A percentile compares a stretch with the other conserved stretches of the same genome.
phyloP scores from a whole-genome alignment of 2,797 vertebrate genomes.

The Danio albolineatus region DNA sequence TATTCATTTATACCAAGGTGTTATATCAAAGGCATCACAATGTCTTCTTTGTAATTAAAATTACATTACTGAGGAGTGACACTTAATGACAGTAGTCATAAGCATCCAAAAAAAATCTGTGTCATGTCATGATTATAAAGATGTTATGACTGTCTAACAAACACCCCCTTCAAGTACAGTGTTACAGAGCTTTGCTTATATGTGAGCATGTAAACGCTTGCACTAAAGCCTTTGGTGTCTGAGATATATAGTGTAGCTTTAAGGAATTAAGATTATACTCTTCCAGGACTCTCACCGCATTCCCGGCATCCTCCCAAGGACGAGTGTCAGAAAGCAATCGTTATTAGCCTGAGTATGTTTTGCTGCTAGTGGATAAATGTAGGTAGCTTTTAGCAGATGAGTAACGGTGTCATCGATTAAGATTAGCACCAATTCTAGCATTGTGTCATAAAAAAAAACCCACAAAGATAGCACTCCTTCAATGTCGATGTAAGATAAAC shows the following conservation, averaged over 20 bases:
- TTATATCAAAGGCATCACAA: too few species aligned
- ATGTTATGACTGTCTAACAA: too few species aligned
- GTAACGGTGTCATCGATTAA: slow-evolving; percentile 84
- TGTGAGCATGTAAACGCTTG: slow-evolving; percentile 35
- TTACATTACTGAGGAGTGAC: too few species aligned
- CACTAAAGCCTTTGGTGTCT: slow-evolving; percentile 12
- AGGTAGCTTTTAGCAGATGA: slow-evolving; percentile 92
- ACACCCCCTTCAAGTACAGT: too few species aligned
- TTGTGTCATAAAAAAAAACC: slow-evolving; percentile 81
- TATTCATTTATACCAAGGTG: too few species aligned
- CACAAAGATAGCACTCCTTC: slow-evolving; percentile 76
- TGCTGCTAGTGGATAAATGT: slow-evolving; percentile 81
- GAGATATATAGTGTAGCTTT: slow-evolving; percentile 67
- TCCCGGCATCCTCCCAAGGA: slow-evolving; percentile 86
- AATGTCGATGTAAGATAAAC: slow-evolving; percentile 87
- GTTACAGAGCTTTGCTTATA: background rate
- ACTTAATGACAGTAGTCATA: too few species aligned
- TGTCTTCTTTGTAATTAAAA: too few species aligned
- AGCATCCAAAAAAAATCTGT: too few species aligned
- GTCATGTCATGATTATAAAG: too few species aligned
- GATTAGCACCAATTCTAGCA: slow-evolving; percentile 80
- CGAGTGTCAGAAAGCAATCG: slow-evolving; percentile 86
- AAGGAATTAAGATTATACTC: slow-evolving; percentile 74
- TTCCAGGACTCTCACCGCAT: slow-evolving; percentile 72
- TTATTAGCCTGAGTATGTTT: slow-evolving; percentile 86